Percentiles rank a stretch among this genome's conserved stretches.
Conservation (phyloP, 2,888 invertebrate genomes). For the Boloria euphrosyne region DNA sequence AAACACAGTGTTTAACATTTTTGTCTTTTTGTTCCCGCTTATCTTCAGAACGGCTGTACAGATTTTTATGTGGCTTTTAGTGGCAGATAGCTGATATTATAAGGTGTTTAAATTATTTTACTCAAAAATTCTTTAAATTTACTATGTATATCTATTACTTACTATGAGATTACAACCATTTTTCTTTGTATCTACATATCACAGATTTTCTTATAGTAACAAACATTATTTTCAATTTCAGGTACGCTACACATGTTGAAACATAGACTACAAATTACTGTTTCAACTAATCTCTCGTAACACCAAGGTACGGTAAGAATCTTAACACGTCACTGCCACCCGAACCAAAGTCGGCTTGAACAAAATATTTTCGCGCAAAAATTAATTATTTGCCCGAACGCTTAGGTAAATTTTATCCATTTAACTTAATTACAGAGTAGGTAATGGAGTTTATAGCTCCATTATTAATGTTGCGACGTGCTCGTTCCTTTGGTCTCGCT, state of each 20-base stretch:
- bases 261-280: neutral
- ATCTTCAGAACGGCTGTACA: too few species aligned
- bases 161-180: too few species aligned
- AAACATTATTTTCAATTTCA: constrained; percentile 14
- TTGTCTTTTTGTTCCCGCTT: too few species aligned
- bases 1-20: too few species aligned
- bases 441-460: constrained; percentile 68
- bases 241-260: constrained; percentile 17
- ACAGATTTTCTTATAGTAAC: too few species aligned
- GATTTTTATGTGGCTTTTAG: too few species aligned
- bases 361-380: constrained; percentile 53
- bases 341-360: constrained; percentile 36
- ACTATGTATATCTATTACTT: too few species aligned
- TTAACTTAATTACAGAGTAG: constrained; percentile 70
- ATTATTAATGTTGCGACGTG: constrained; percentile 68
- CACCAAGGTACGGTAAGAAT: constrained; percentile 25
- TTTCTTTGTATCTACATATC: too few species aligned
- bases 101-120: too few species aligned
- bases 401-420: constrained; percentile 68
- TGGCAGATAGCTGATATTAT: too few species aligned
- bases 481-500: constrained; percentile 47
- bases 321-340: constrained; percentile 39
- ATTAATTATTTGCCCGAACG: constrained; percentile 62
- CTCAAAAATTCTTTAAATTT: too few species aligned
- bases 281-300: neutral